Base-by-base conservation (phyloP, 2,797 vertebrate genomes). In the Sebastolobus altivelis region DNA sequence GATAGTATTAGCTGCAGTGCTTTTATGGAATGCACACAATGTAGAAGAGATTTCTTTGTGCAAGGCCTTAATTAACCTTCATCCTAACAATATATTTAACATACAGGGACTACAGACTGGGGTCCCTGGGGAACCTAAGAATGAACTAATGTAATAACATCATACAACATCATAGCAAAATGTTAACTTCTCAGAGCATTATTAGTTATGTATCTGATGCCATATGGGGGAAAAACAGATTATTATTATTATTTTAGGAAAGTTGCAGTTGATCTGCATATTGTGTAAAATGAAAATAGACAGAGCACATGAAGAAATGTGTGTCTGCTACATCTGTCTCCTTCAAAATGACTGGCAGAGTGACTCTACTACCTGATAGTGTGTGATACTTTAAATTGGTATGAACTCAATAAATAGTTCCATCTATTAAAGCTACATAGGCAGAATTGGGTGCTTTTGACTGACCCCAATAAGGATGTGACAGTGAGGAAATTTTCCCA, bases 1-100 rank as follows among this genome's bases (percentile, higher is more conserved):
- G 18, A 79, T 75, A n/a, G 69, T 52, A 74, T 83, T 69, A 81
- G 72, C 70, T 74, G 35, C 70, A 76, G 31, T 9, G 66, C 72
- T 75, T 80, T 68, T 56, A 35, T 62, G 37, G 49, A 56, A 78
- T 63, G 13, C 49, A 20, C 10, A 52, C 8, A 55, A 22, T 66
- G 29, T 61, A 8, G 12, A 62, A 10, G 10, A 25, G 13, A 22
- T 75, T 8, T 72, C 20, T 65, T 63, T 62, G 2, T 55, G 10
- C 11, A 13, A 43, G 62, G 27, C 55, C 27, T 72, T 55, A 8
- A 73, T 70, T 67, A 56, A 49, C 35, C 37, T 14, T 65, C 22
- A 65, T 65, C 13, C 13, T 65, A 27, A 14, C 38, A 43, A 43
- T 22, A 65, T 27, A 65, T 43, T 27, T 16, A 43, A 16, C 13